Evolutionary conservation across 1,140 invertebrate genomes (phyloP).

Genomic region (Grapholita molesta): DNA sequence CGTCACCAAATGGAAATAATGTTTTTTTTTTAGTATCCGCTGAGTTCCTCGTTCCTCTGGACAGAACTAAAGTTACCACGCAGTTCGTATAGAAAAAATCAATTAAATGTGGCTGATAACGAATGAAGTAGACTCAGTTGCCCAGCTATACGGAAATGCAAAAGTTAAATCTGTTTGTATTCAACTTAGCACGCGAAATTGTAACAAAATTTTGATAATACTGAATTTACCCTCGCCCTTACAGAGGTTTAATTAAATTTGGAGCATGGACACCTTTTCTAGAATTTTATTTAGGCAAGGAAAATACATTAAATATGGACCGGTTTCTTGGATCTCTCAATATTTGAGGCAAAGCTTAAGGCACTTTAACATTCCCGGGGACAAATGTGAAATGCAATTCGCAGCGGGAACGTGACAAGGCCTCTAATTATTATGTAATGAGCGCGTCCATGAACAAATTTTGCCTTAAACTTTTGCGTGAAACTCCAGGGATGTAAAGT

Average conservation of each 20-base stretch:
- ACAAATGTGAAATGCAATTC: constrained; percentile 10
- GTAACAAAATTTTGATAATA: constrained; percentile 2
- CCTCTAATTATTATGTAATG: constrained; percentile 13
- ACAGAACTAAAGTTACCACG: neutral
- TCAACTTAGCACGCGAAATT: neutral
- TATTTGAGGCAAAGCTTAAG: neutral
- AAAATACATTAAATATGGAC: neutral
- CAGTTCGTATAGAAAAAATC: neutral
- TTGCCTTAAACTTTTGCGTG: neutral
- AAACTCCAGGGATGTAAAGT: neutral
- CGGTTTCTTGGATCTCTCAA: neutral
- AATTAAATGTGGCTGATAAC: neutral
- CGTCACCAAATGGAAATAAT: constrained; percentile 7
- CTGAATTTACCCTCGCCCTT: neutral
- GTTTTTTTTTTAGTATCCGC: neutral
- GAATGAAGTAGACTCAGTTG: neutral
- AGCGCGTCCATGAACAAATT: constrained; percentile 3
- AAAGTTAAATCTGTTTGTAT: constrained; percentile 12
- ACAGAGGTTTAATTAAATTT: constrained; percentile 10
- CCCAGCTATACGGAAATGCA: neutral
- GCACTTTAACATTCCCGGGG: neutral
- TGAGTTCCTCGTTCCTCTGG: neutral
- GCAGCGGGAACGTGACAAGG: neutral
- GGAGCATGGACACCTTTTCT: neutral
- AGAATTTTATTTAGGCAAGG: neutral